phyloP scores from a whole-genome alignment of 2,888 invertebrate genomes.

The Stegana nigrithorax region DNA sequence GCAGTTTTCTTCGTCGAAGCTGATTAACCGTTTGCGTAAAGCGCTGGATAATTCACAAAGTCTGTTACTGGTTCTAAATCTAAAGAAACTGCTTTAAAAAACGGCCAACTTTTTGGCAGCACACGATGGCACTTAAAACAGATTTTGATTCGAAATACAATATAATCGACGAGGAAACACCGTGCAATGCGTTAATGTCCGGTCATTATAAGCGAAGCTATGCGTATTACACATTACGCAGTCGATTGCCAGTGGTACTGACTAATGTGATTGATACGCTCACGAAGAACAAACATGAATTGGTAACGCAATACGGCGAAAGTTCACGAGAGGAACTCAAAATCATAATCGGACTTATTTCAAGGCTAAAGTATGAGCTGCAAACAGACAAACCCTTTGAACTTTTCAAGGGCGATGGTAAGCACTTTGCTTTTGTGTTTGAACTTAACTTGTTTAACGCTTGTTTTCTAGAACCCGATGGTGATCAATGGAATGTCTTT shows the following conservation, averaged over 20 bases:
- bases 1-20: no score
- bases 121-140: conserved; percentile 37
- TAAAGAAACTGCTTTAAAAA: no score
- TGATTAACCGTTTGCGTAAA: no score
- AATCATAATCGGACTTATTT: conserved; percentile 77
- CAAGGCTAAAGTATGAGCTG: conserved; percentile 89
- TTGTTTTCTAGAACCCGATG: conserved; percentile 51
- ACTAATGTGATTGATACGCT: conserved; percentile 87
- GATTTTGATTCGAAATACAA: conserved; percentile 66
- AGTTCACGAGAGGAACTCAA: conserved; percentile 78
- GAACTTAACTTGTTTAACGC: neutral
- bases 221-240: conserved; percentile 86
- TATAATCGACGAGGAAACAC: conserved; percentile 71
- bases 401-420: conserved; percentile 66
- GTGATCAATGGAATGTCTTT: conserved; percentile 68
- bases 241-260: conserved; percentile 87
- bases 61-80: no score
- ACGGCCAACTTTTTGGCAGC: no score
- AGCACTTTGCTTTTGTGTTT: neutral
- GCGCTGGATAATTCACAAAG: no score
- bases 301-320: conserved; percentile 74
- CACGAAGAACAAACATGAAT: conserved; percentile 76
- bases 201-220: conserved; percentile 78
- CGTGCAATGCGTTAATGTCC: conserved; percentile 72
- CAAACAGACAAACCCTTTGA: conserved; percentile 88